Percentiles rank a stretch among this genome's conserved stretches.
These are phyloP conservation scores for Leucozona laternaria DNA, from an alignment of 2,888 invertebrate genomes.

Conservation along the genomic window DNA sequence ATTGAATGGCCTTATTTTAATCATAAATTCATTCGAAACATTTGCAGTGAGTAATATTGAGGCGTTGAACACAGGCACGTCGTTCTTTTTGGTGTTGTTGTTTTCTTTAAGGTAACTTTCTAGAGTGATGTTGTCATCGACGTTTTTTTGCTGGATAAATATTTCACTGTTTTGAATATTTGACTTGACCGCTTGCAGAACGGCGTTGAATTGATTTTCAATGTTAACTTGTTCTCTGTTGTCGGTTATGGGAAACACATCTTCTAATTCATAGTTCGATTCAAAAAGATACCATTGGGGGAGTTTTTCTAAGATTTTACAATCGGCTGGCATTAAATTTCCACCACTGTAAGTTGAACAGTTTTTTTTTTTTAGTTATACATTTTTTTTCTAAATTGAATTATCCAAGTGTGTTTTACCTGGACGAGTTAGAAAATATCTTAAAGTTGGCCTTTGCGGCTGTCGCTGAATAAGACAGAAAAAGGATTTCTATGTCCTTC, in stretches of 20 bases:
- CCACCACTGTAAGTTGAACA: slow-evolving; percentile 84
- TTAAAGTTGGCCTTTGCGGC: slow-evolving; percentile 79
- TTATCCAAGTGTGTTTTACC: slow-evolving; percentile 76
- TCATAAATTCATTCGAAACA: slow-evolving; percentile 81
- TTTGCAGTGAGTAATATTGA: slow-evolving; percentile 89
- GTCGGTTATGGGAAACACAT: slow-evolving; percentile 88
- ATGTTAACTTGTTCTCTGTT: slow-evolving; percentile 84
- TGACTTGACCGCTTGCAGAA: slow-evolving; percentile 78
- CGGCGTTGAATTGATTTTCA: slow-evolving; percentile 81
- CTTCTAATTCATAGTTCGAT: slow-evolving; percentile 90
- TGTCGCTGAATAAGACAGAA: slow-evolving; percentile 79
- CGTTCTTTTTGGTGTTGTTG: slow-evolving; percentile 62
- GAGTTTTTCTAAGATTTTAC: slow-evolving; percentile 89
- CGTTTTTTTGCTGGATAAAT: slow-evolving; percentile 90
- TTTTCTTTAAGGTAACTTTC: slow-evolving; percentile 85
- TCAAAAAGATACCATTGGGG: slow-evolving; percentile 91
- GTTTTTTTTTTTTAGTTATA: slow-evolving; percentile 13
- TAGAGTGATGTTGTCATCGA: slow-evolving; percentile 86
- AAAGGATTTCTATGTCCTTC: slow-evolving; percentile 79
- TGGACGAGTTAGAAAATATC: slow-evolving; percentile 79
- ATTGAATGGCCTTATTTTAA: slow-evolving; percentile 80
- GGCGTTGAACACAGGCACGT: slow-evolving; percentile 83
- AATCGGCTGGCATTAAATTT: slow-evolving; percentile 88
- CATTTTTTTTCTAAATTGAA: neutral
- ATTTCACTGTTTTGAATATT: slow-evolving; percentile 86